Evolutionary conservation across 2,113 vertebrate genomes (phyloP).

Genomic region (Strix aluco): DNA sequence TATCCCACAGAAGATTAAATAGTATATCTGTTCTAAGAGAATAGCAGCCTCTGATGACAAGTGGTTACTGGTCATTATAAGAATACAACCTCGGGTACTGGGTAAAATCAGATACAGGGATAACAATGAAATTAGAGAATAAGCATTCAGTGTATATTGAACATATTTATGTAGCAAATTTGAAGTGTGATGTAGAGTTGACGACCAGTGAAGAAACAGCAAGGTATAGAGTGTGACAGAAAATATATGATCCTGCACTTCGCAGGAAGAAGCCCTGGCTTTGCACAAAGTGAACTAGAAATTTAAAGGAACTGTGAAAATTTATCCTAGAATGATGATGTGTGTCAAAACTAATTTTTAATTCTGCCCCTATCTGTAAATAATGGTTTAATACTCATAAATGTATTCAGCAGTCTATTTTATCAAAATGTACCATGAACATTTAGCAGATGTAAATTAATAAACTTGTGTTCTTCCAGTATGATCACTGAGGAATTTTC

Average conservation of each 20-base stretch:
- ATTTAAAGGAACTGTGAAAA: neutral
- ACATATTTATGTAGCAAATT: neutral
- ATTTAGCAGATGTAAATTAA: neutral
- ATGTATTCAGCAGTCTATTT: neutral
- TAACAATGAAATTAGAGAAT: neutral
- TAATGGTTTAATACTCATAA: neutral
- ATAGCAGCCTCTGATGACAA: neutral
- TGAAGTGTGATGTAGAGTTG: neutral
- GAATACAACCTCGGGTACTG: neutral
- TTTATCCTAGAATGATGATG: neutral
- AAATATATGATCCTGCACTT: neutral
- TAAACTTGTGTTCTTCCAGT: neutral
- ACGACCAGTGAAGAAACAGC: neutral
- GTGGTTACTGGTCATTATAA: neutral
- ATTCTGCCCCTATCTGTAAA: neutral
- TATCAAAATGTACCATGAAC: neutral
- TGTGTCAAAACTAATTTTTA: neutral
- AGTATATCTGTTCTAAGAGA: neutral
- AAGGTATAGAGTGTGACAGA: neutral
- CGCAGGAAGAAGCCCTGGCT: rapidly evolving
- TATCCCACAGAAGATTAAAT: neutral
- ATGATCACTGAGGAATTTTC: neutral
- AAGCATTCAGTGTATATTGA: neutral
- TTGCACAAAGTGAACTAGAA: neutral
- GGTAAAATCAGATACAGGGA: neutral